These are phyloP conservation scores for Terebella lapidaria DNA, from an alignment of 2,888 invertebrate species.

Conservation along the genomic window DNA sequence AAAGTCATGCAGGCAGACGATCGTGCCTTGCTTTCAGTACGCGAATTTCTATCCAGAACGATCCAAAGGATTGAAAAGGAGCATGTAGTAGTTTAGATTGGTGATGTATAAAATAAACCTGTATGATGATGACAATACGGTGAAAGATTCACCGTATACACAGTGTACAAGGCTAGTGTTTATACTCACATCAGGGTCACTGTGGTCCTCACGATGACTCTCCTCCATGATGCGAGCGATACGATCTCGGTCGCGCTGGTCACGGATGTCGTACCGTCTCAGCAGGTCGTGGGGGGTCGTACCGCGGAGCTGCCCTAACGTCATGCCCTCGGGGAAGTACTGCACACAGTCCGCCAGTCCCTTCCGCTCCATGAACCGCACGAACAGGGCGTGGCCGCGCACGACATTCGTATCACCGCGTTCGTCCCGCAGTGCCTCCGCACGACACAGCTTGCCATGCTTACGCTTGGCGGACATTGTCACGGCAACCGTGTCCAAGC, in stretches of 20 bases:
- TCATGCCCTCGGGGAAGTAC: conserved; percentile 46
- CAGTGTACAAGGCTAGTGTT: no score
- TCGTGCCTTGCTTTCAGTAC: no score
- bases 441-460: not conserved
- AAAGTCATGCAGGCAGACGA: no score
- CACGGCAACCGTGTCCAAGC: no score
- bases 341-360: conserved; percentile 41
- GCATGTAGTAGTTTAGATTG: no score
- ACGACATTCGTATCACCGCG: conserved; percentile 19
- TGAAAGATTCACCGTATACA: no score
- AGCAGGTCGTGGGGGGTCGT: conserved; percentile 18
- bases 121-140: no score
- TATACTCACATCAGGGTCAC: conserved; percentile 21
- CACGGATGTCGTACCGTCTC: conserved; percentile 16
- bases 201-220: conserved; percentile 20
- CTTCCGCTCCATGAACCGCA: conserved; percentile 40
- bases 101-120: no score
- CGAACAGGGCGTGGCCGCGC: conserved; percentile 33
- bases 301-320: conserved; percentile 38
- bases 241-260: conserved; percentile 19
- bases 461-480: no score
- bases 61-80: no score
- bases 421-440: conserved; percentile 8
- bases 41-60: no score
- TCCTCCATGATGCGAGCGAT: conserved; percentile 21